Evolutionary conservation across 2,113 vertebrate species (phyloP).

Genomic region (Corythaeola cristata): DNA sequence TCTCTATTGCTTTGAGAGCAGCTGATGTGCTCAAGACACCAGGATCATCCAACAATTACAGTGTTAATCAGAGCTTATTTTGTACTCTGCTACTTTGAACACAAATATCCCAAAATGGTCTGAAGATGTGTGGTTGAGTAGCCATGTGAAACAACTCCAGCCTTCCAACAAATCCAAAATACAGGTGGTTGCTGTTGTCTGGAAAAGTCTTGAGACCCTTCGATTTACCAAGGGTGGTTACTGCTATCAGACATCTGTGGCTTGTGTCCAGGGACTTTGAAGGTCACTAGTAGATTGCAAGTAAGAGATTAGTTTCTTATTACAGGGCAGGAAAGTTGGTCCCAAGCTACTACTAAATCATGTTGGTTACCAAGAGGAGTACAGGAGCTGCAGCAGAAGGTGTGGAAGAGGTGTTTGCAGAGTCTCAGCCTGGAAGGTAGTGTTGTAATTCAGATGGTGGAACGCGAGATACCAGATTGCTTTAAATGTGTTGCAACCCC

Average conservation of each 20-base stretch:
- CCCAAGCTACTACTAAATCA: background rate
- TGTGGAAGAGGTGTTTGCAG: background rate
- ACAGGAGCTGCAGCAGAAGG: background rate
- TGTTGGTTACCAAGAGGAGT: background rate
- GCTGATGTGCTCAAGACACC: background rate
- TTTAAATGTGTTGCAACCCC: background rate
- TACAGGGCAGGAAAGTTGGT: background rate
- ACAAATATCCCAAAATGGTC: background rate
- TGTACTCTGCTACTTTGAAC: background rate
- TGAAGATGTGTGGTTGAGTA: background rate
- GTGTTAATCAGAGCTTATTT: conserved; percentile 37
- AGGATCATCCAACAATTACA: background rate
- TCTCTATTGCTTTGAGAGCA: background rate
- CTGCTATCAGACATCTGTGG: background rate
- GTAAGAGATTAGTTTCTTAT: background rate
- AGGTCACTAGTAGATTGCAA: background rate
- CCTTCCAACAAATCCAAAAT: background rate
- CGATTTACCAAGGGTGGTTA: background rate
- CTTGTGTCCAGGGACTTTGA: background rate
- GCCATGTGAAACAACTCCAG: background rate
- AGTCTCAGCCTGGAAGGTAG: background rate
- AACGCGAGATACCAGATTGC: background rate
- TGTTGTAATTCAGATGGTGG: background rate
- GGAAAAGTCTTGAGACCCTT: background rate
- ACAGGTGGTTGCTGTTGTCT: background rate